Evolutionary conservation across 2,113 vertebrate species (phyloP).

Genomic region (Camelus dromedarius): DNA sequence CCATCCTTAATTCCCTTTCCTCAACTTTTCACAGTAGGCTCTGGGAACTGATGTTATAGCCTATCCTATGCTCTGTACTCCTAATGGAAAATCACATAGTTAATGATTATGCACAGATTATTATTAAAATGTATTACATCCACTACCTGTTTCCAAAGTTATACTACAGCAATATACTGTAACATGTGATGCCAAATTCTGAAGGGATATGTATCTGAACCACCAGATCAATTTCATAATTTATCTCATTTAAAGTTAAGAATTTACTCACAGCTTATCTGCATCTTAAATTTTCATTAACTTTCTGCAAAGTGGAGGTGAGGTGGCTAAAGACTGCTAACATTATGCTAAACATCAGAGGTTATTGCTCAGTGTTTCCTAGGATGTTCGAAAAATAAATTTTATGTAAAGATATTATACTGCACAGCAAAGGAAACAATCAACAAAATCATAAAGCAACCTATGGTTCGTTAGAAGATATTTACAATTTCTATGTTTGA

Average conservation of each 20-base stretch:
- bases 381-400: background rate
- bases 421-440: background rate
- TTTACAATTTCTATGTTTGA: background rate
- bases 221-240: background rate
- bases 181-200: background rate
- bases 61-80: background rate
- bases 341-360: background rate
- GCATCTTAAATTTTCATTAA: slow-evolving; percentile 3
- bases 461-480: background rate
- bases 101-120: background rate
- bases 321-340: background rate
- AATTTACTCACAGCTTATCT: background rate
- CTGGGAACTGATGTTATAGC: background rate
- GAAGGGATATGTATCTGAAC: background rate
- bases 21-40: background rate
- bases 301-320: background rate
- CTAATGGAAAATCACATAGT: background rate
- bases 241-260: background rate
- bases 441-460: background rate
- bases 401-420: background rate
- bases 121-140: background rate
- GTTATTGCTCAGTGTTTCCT: background rate
- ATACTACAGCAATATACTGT: background rate
- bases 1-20: background rate
- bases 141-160: background rate